Evolutionary conservation across 1,140 invertebrate species (phyloP).

Genomic region (Ridgeia piscesae): DNA sequence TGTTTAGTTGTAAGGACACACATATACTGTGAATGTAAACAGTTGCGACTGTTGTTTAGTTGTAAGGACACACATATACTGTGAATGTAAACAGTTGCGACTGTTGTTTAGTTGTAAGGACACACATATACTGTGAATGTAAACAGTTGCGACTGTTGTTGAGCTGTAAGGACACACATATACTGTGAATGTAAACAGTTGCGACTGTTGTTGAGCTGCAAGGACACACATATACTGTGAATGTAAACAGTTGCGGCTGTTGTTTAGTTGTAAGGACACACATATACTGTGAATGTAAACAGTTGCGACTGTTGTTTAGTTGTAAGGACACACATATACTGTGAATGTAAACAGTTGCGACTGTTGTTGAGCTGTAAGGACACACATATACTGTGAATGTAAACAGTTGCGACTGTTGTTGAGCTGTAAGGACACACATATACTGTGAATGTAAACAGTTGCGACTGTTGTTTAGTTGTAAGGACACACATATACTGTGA

Average conservation of each 20-base stretch:
- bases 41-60: slow-evolving; percentile 65
- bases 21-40: slow-evolving; percentile 62
- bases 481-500: not conserved
- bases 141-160: slow-evolving; percentile 73
- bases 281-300: slow-evolving; percentile 62
- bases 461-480: slow-evolving; percentile 53
- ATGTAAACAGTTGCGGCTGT: slow-evolving; percentile 74
- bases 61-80: slow-evolving; percentile 22
- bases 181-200: slow-evolving; percentile 72
- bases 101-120: slow-evolving; percentile 44
- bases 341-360: slow-evolving; percentile 73
- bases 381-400: not conserved
- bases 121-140: not conserved
- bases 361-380: slow-evolving; percentile 44
- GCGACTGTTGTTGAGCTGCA: slow-evolving; percentile 53
- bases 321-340: slow-evolving; percentile 22
- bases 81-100: slow-evolving; percentile 73
- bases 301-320: slow-evolving; percentile 65
- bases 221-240: not conserved
- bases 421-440: slow-evolving; percentile 35
- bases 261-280: slow-evolving; percentile 40
- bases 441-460: slow-evolving; percentile 72
- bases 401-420: slow-evolving; percentile 73
- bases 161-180: slow-evolving; percentile 35
- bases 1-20: slow-evolving; percentile 40